These are phyloP conservation scores for Suncus etruscus DNA, from an alignment of 2,113 vertebrate genomes.

Conservation along the genomic window DNA sequence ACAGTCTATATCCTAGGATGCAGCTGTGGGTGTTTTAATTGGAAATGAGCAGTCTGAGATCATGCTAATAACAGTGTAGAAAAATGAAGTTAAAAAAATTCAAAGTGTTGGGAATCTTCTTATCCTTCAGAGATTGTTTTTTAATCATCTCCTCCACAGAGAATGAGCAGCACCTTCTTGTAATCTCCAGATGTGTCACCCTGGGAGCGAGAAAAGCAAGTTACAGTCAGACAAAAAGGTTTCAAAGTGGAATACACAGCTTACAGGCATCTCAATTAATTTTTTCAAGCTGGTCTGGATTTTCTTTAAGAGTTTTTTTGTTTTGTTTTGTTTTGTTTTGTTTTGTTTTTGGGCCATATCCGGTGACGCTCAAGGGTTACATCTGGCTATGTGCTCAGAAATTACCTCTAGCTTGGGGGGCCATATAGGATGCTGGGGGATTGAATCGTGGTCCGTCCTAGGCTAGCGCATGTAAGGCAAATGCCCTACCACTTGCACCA, in stretches of 20 bases:
- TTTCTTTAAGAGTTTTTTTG: not conserved
- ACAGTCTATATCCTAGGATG: constrained; percentile 39
- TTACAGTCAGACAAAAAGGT: not conserved
- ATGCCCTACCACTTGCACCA: too few species aligned
- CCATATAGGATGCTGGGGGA: too few species aligned
- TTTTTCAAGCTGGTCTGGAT: constrained; percentile 24
- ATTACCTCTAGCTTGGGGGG: too few species aligned
- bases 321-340: not conserved
- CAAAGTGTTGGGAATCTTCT: constrained; percentile 32
- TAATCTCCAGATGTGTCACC: constrained; percentile 98
- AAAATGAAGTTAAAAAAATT: constrained; percentile 73
- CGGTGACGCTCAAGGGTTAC: too few species aligned
- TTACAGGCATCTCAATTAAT: constrained; percentile 11
- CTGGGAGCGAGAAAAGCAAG: constrained; percentile 82
- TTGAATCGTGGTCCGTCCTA: too few species aligned
- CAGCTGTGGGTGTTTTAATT: constrained; percentile 74
- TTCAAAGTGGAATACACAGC: not conserved
- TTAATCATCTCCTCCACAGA: constrained; percentile 94
- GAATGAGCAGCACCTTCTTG: constrained; percentile 93
- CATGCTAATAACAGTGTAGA: constrained; percentile 74
- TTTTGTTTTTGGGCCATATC: too few species aligned
- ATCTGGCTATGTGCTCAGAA: too few species aligned
- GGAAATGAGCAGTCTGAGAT: constrained; percentile 78
- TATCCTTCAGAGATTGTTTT: constrained; percentile 39
- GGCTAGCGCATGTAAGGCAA: too few species aligned